phyloP scores from a whole-genome alignment of 2,888 invertebrate species.

The Teleogryllus oceanicus region DNA sequence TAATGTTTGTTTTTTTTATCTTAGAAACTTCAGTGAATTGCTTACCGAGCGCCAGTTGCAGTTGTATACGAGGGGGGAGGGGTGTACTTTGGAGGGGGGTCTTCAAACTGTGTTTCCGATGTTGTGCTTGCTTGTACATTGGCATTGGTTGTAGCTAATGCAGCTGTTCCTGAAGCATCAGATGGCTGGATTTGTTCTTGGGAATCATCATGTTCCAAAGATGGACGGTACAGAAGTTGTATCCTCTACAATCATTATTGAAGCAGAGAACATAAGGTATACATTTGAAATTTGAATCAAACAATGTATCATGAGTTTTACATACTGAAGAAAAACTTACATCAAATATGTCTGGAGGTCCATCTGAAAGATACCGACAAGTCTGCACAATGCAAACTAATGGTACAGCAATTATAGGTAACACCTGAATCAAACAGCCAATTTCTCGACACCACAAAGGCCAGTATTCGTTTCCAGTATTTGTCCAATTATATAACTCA shows the following conservation, averaged over 20 bases:
- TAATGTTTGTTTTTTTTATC: too few species aligned
- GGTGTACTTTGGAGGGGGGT: constrained; percentile 89
- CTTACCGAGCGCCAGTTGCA: constrained; percentile 72
- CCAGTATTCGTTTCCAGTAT: constrained; percentile 67
- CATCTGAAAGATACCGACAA: constrained; percentile 69
- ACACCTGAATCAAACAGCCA: constrained; percentile 71
- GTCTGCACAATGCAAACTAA: constrained; percentile 68
- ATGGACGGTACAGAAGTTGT: constrained; percentile 77
- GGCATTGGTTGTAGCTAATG: constrained; percentile 37
- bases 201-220: constrained; percentile 53
- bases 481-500: constrained; percentile 65
- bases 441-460: constrained; percentile 74
- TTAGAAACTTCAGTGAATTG: background rate
- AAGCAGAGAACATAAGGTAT: background rate
- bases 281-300: too few species aligned
- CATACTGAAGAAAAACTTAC: constrained; percentile 53
- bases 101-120: constrained; percentile 52
- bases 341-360: constrained; percentile 82
- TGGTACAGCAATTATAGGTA: constrained; percentile 71
- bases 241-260: constrained; percentile 62
- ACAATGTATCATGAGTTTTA: background rate
- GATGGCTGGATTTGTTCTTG: constrained; percentile 42
- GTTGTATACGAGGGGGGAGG: constrained; percentile 91
- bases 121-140: constrained; percentile 39
- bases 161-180: constrained; percentile 40